phyloP scores from a whole-genome alignment of 2,888 invertebrate genomes.

The Drosophila mimetica region DNA sequence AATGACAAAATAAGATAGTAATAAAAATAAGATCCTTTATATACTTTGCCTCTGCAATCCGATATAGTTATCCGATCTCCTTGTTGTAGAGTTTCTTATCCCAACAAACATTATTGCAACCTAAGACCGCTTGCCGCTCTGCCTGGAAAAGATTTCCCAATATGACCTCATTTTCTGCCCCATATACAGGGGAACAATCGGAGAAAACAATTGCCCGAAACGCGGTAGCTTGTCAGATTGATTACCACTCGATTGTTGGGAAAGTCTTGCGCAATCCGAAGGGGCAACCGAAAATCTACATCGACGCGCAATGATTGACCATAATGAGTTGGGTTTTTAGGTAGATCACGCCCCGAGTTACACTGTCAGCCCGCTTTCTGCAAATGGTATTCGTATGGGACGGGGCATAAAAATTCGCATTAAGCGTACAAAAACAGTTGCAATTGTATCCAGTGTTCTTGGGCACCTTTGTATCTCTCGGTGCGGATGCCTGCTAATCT shows the following conservation, averaged over 20 bases:
- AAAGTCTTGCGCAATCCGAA: slow-evolving; percentile 32
- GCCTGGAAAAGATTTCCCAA: slow-evolving; percentile 29
- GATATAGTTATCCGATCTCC: slow-evolving; percentile 29
- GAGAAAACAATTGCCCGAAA: slow-evolving; percentile 48
- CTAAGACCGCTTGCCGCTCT: slow-evolving; percentile 14
- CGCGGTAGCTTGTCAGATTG: slow-evolving; percentile 51
- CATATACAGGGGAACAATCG: slow-evolving; percentile 48
- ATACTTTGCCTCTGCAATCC: no score
- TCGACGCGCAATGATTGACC: slow-evolving; percentile 48
- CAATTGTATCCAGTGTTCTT: slow-evolving; percentile 61
- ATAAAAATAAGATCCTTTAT: no score
- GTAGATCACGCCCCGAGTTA: slow-evolving; percentile 65
- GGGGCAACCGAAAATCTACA: slow-evolving; percentile 23
- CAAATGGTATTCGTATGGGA: slow-evolving; percentile 65
- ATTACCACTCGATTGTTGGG: slow-evolving; percentile 45
- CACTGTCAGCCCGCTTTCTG: slow-evolving; percentile 25
- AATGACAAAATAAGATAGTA: neutral
- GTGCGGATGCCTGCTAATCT: slow-evolving; percentile 63
- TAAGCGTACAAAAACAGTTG: slow-evolving; percentile 68
- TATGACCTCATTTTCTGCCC: slow-evolving; percentile 39
- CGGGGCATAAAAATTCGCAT: slow-evolving; percentile 72
- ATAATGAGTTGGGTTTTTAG: slow-evolving; percentile 64
- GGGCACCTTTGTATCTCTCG: slow-evolving; percentile 37
- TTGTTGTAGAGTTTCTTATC: slow-evolving; percentile 4
- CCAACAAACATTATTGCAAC: slow-evolving; percentile 31